Base-by-base conservation (phyloP, 2,113 vertebrate genomes). In the Austrofundulus limnaeus region DNA sequence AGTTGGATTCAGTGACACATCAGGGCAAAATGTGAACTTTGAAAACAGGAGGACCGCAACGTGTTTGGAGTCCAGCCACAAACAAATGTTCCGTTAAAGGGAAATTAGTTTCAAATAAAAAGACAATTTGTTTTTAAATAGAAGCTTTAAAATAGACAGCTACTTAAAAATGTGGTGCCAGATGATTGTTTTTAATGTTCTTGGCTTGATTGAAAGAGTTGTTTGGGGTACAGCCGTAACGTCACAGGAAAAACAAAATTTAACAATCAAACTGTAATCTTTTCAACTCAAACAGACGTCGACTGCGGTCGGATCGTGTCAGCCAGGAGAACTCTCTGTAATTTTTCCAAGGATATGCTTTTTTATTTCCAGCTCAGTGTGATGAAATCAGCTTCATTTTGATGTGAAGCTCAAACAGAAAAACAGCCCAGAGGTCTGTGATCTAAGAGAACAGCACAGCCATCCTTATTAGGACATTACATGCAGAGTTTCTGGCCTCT, bases 161-260 rank as follows among this genome's bases (percentile, higher is more conserved):
- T 0, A 54, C 8, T 50, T 8, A 38, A 52, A 61, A 24, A 51
- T 3, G 19, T 14, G 23, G 7, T 55, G 5, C 8, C 38, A 11
- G n/a, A 62, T 54, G 21, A 57, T 82, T 69, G 52, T 61, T 68
- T n/a, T 72, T 61, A n/a, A 78, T 78, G 72, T 78, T 63, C 69
- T 61, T 25, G 0, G n/a, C 15, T 47, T 64, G 21, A 75, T 59
- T 48, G 11, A 21, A 28, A 28, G 3, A 28, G 9, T 34, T 41
- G 23, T 8, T 20, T 25, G 5, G 39, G 31, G 21, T 17, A 11
- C 37, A 58, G 21, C 55, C 15, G 6, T 1, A 0, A 45, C 0
- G 20, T 42, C 37, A 20, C 21, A 20, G 39, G 31, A 45, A 19
- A 19, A 19, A 16, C 17, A 37, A 34, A 60, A 39, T 25, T 4